phyloP scores from a whole-genome alignment of 2,888 invertebrate species.

The Rhopalosiphum nymphaeae region DNA sequence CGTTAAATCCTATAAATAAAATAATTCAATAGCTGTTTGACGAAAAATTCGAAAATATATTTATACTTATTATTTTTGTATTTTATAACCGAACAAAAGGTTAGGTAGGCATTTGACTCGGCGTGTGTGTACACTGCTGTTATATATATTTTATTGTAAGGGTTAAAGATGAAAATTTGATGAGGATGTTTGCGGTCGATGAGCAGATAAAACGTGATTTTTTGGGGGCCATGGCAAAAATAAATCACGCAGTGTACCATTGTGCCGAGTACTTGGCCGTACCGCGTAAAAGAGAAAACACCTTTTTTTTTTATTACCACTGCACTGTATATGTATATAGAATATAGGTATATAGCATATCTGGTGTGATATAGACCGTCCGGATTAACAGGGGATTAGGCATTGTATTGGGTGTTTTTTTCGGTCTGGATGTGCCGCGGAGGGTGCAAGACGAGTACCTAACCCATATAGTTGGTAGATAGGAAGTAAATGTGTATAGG shows the following conservation, averaged over 20 bases:
- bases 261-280: slow-evolving; percentile 48
- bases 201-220: slow-evolving; percentile 62
- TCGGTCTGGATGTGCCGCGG: background rate
- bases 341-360: background rate
- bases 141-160: background rate
- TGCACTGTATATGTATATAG: background rate
- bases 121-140: background rate
- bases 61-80: slow-evolving; percentile 1
- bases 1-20: background rate
- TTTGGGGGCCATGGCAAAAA: slow-evolving; percentile 34
- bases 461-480: background rate
- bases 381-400: slow-evolving; percentile 61
- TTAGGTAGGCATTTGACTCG: slow-evolving; percentile 24
- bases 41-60: slow-evolving; percentile 20
- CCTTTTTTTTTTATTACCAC: background rate
- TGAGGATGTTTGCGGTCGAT: slow-evolving; percentile 64
- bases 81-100: background rate
- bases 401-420: slow-evolving; percentile 41
- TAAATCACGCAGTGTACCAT: slow-evolving; percentile 59
- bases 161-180: slow-evolving; percentile 65
- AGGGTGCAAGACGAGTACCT: slow-evolving; percentile 58
- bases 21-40: background rate
- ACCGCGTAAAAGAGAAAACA: slow-evolving; percentile 32
- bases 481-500: background rate
- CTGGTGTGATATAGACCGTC: background rate